A percentile compares a stretch with the other conserved stretches of the same genome.
Evolutionary conservation across 2,797 vertebrate genomes (phyloP).

Genomic region (Anguilla pacifica): DNA sequence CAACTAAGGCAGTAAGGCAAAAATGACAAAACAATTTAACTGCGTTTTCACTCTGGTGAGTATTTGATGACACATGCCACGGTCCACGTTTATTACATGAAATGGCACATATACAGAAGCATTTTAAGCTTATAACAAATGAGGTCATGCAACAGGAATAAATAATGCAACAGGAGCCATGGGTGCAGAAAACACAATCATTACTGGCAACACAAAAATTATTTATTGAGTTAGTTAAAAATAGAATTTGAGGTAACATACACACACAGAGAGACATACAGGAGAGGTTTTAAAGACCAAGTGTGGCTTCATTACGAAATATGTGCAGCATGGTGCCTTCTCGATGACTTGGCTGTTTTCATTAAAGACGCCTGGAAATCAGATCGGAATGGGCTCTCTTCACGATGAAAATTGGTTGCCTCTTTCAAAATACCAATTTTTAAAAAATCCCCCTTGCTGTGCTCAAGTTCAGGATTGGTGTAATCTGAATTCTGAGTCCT

Average conservation of each 20-base stretch:
- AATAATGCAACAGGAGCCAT: neutral
- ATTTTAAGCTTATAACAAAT: neutral
- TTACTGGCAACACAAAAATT: neutral
- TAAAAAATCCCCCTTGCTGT: neutral
- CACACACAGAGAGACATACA: neutral
- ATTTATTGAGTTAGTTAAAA: neutral
- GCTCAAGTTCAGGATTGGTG: neutral
- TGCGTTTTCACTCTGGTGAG: neutral
- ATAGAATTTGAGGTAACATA: neutral
- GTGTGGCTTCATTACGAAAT: neutral
- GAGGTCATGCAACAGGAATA: neutral
- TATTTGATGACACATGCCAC: neutral
- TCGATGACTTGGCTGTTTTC: neutral
- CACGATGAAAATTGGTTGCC: neutral
- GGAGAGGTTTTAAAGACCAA: neutral
- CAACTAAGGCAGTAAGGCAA: too few relatives aligned
- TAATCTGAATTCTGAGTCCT: neutral
- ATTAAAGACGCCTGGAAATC: neutral
- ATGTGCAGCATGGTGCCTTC: neutral
- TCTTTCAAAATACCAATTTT: neutral
- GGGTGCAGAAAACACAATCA: neutral
- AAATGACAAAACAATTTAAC: neutral
- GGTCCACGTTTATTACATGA: neutral
- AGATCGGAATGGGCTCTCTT: slow-evolving; percentile 11
- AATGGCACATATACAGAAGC: neutral